Evolutionary conservation across 2,113 vertebrate genomes (phyloP).

Genomic region (Alectura lathami): DNA sequence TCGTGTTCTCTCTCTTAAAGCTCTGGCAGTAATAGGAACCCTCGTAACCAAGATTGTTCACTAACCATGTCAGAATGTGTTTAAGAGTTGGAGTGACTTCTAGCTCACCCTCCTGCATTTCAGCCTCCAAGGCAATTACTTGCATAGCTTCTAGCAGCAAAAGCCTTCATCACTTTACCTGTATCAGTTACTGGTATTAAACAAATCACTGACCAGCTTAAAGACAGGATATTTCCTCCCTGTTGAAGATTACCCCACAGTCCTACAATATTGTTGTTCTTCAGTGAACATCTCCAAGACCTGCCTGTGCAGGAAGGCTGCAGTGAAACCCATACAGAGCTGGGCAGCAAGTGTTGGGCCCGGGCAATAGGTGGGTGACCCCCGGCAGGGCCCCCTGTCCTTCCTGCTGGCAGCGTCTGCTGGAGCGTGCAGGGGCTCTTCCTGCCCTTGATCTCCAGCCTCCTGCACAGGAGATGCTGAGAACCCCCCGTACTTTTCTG

Average conservation of each 20-base stretch:
- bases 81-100: neutral
- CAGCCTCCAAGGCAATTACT: neutral
- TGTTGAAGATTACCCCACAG: neutral
- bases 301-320: accelerated
- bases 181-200: neutral
- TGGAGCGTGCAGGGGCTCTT: accelerated
- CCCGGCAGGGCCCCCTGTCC: neutral
- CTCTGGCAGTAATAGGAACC: neutral
- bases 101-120: neutral
- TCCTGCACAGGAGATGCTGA: neutral
- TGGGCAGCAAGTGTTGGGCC: neutral
- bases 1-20: neutral
- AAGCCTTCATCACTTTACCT: neutral
- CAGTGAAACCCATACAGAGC: neutral
- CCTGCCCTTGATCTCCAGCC: neutral
- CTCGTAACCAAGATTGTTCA: neutral
- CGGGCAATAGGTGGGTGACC: neutral
- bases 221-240: neutral
- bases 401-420: neutral
- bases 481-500: neutral
- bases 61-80: neutral
- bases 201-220: neutral
- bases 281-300: neutral
- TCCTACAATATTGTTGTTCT: neutral
- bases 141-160: neutral